phyloP scores from a whole-genome alignment of 2,888 invertebrate species.

The Cremastobaeus sp. region DNA sequence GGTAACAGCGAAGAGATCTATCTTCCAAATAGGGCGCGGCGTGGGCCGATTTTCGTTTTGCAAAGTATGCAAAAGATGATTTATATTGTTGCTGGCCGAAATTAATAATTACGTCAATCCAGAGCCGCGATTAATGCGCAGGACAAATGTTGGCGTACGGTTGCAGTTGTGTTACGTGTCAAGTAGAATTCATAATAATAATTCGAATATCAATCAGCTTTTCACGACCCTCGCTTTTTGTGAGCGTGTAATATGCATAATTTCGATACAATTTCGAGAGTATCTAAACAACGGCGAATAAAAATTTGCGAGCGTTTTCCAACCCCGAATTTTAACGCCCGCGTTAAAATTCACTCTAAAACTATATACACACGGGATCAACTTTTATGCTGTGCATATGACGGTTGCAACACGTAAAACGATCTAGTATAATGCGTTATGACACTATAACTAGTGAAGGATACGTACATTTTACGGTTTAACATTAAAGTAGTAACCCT shows the following conservation, averaged over 20 bases:
- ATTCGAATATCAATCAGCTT: too few relatives aligned
- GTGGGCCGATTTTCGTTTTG: conserved; percentile 21
- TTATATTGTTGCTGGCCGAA: conserved; percentile 9
- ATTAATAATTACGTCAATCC: conserved; percentile 31
- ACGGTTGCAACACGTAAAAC: conserved; percentile 56
- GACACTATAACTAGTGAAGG: conserved; percentile 61
- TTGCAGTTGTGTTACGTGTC: too few relatives aligned
- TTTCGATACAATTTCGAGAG: too few relatives aligned
- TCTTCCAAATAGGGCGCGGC: conserved; percentile 26
- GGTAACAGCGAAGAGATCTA: conserved; percentile 25
- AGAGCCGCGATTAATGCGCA: conserved; percentile 36
- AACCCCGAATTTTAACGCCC: too few relatives aligned
- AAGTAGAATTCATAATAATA: too few relatives aligned
- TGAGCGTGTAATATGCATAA: too few relatives aligned
- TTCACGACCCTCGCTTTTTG: too few relatives aligned
- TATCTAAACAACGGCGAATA: too few relatives aligned
- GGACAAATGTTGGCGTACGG: conserved; percentile 41
- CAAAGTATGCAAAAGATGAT: conserved; percentile 36
- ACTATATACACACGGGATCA: conserved; percentile 5
- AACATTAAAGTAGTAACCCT: conserved; percentile 56
- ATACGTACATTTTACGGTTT: conserved; percentile 59
- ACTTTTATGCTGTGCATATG: conserved; percentile 49
- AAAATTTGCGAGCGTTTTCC: too few relatives aligned
- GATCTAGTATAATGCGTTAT: conserved; percentile 64
- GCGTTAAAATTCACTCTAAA: conserved; percentile 30